Evolutionary conservation across 30 jellyfish, hydroid and myxozoan species (phyloP).

Genomic region (Haliclystus octoradiatus): DNA sequence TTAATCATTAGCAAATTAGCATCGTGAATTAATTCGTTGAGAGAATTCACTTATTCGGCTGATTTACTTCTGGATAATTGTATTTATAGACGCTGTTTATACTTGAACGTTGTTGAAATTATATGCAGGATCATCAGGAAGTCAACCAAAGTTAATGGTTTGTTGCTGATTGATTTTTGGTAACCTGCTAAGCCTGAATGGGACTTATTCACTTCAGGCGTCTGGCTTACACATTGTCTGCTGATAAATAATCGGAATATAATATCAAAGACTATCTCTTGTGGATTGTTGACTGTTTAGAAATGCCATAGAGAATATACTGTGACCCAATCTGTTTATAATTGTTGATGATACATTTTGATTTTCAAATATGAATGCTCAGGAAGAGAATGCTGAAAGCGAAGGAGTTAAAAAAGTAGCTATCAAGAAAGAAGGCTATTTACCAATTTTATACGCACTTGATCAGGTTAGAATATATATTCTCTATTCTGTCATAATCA

Average conservation of each 20-base stretch:
- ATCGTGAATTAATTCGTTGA: too few species aligned
- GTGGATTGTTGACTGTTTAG: too few species aligned
- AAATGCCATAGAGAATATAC: neutral
- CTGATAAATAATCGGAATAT: neutral
- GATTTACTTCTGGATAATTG: too few species aligned
- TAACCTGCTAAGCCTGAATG: neutral
- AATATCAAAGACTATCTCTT: too few species aligned
- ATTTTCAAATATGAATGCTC: neutral
- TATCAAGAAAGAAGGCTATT: conserved; percentile 68
- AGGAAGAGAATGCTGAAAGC: neutral
- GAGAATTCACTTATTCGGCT: too few species aligned
- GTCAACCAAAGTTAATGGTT: too few species aligned
- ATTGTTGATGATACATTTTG: neutral
- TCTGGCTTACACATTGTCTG: neutral
- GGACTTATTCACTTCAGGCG: neutral
- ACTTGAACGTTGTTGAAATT: too few species aligned
- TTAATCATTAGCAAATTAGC: too few species aligned
- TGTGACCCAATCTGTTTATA: neutral
- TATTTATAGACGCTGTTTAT: too few species aligned
- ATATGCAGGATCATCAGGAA: too few species aligned
- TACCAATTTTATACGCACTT: conserved; percentile 63
- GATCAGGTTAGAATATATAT: conserved; percentile 78
- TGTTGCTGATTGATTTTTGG: too few species aligned
- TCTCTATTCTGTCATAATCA: too few species aligned
- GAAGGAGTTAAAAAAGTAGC: conserved; percentile 67